Evolutionary conservation across 1,140 invertebrate species (phyloP).

Genomic region (Saccostrea cuccullata): DNA sequence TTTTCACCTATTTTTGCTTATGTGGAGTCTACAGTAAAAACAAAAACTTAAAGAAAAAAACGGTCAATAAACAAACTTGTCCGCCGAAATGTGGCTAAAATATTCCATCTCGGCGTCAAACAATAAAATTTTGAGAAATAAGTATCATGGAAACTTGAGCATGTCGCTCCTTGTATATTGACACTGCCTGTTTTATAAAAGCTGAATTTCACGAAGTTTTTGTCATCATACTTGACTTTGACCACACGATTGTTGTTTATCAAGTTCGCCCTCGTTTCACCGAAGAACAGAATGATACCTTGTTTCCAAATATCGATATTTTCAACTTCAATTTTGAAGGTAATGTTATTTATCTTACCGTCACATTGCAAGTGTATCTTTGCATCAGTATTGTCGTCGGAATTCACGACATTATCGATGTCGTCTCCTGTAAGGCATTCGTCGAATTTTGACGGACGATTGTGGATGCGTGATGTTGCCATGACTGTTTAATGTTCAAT

Average conservation of each 20-base stretch:
- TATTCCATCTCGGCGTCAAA: no score
- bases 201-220: background rate
- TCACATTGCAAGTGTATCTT: no score
- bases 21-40: no score
- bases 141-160: background rate
- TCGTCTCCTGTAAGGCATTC: no score
- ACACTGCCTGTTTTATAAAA: background rate
- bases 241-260: background rate
- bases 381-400: no score
- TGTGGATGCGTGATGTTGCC: no score
- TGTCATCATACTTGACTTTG: background rate
- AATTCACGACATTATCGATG: no score
- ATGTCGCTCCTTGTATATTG: background rate
- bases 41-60: no score
- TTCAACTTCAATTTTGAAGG: conserved; percentile 1
- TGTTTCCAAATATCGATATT: background rate
- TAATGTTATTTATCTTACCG: background rate
- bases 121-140: background rate
- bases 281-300: background rate
- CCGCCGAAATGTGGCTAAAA: no score
- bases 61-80: no score
- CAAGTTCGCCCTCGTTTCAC: background rate
- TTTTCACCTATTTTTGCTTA: no score
- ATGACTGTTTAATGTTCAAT: background rate
- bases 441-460: no score